Evolutionary conservation across 2,797 vertebrate species (phyloP), one percentile per base, ranked within the genome.

Genomic region (Morus bassanus): DNA sequence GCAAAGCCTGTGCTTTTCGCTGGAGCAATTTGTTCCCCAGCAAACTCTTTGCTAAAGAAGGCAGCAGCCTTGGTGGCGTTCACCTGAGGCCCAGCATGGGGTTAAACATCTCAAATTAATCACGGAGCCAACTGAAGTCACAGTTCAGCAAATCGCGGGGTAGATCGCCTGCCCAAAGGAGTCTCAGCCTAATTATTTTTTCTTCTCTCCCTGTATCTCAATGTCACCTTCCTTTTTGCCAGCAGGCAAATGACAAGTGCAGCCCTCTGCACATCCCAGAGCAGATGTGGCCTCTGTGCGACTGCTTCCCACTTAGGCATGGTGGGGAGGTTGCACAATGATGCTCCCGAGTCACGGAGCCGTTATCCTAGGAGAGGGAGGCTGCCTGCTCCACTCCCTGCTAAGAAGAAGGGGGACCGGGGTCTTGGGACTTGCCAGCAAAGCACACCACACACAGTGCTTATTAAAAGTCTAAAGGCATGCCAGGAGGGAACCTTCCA

Each of bases 201-300:
- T 48, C 56, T 23, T 17, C 43, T 72, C 54, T 69, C 48, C 39
- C 24, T 57, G 65, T 23, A 48, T 82, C 90, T 96, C 96, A 97
- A 96, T 93, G 96, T 97, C 95, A 97, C 95, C 95, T 96, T 96
- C 70, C 74, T 70, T 48, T 79, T 45, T 65, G 92, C 92, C 30
- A 1, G 6, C 1, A 5, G 94, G 88, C 77, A 35, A 72, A 91
- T 5, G 83, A 78, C 6, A 10, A 2, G 53, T 8, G 33, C 76
- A 17, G 92, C 88, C 77, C 81, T 28, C 60, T 35, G 64, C 87
- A 39, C 60, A 3, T 57, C 76, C 73, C 77, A 7, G 72, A 10
- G 65, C 1, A 68, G 88, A 90, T 65, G 92, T 30, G 83, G 53
- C 73, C 94, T 86, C 73, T 37, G 57, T 6, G 76, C 0, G 0